Percentiles rank a stretch among this genome's conserved stretches.
phyloP scores from a whole-genome alignment of 1,140 invertebrate species.

The Araneus ventricosus region DNA sequence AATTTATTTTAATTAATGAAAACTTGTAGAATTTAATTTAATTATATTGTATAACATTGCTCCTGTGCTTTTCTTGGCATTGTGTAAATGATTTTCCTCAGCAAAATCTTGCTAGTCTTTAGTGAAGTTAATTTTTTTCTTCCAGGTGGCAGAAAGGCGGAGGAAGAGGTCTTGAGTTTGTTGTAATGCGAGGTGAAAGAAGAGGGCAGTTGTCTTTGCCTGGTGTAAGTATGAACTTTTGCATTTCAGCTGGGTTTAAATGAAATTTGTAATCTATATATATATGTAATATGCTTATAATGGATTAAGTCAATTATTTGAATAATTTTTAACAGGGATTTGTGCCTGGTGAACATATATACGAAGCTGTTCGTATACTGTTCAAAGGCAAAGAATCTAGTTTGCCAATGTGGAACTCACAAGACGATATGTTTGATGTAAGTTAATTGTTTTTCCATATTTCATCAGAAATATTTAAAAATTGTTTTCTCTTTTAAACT shows the following conservation, averaged over 20 bases:
- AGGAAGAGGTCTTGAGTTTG: constrained; percentile 76
- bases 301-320: neutral
- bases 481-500: no score
- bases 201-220: constrained; percentile 74
- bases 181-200: constrained; percentile 72
- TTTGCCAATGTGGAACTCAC: constrained; percentile 44
- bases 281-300: neutral
- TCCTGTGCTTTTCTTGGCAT: no score
- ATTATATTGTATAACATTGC: no score
- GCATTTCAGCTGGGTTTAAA: no score
- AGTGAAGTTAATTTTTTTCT: neutral
- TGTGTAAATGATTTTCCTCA: no score
- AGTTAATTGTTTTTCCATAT: neutral
- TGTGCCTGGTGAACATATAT: constrained; percentile 76
- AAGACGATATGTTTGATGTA: constrained; percentile 69
- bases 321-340: constrained; percentile 72
- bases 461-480: no score
- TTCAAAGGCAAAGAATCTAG: constrained; percentile 69
- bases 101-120: no score
- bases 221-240: constrained; percentile 72
- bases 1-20: no score
- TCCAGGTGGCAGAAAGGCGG: constrained; percentile 77
- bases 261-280: neutral
- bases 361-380: constrained; percentile 67
- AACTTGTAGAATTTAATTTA: no score